phyloP scores from a whole-genome alignment of 2,797 vertebrate genomes.

The Pseudotriccus pelzelni region DNA sequence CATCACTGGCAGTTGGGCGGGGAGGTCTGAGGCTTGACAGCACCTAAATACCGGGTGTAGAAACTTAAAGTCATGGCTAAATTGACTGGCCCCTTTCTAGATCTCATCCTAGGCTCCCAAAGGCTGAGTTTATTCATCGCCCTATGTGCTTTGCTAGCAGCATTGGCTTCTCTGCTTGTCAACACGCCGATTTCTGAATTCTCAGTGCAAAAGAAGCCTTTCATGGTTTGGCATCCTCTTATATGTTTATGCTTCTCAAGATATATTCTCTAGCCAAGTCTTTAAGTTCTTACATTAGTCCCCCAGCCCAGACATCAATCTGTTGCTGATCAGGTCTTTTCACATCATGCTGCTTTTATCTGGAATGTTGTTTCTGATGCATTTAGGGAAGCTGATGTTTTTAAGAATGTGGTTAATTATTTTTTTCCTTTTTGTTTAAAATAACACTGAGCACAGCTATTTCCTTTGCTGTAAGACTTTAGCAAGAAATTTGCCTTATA shows the following conservation, averaged over 20 bases:
- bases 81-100: background rate
- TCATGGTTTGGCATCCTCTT: slow-evolving; percentile 65
- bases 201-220: slow-evolving; percentile 54
- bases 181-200: slow-evolving; percentile 34
- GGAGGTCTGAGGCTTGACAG: background rate
- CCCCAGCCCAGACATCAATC: slow-evolving; percentile 65
- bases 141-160: slow-evolving; percentile 45
- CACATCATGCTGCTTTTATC: slow-evolving; percentile 58
- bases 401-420: slow-evolving; percentile 40
- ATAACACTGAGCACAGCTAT: slow-evolving; percentile 28
- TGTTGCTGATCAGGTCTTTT: slow-evolving; percentile 71
- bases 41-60: background rate
- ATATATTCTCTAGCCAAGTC: slow-evolving; percentile 60
- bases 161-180: slow-evolving; percentile 56
- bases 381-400: slow-evolving; percentile 52
- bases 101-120: background rate
- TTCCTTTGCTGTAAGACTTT: slow-evolving; percentile 45
- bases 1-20: background rate
- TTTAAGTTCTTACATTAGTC: slow-evolving; percentile 61
- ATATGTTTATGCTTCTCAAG: slow-evolving; percentile 58
- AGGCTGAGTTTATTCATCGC: slow-evolving; percentile 47
- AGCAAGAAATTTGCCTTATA: slow-evolving; percentile 53
- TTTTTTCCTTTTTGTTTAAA: slow-evolving; percentile 32
- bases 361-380: slow-evolving; percentile 58
- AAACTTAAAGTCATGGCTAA: background rate